phyloP scores from a whole-genome alignment of 1,140 invertebrate species.

The Harlomillsia oculata region DNA sequence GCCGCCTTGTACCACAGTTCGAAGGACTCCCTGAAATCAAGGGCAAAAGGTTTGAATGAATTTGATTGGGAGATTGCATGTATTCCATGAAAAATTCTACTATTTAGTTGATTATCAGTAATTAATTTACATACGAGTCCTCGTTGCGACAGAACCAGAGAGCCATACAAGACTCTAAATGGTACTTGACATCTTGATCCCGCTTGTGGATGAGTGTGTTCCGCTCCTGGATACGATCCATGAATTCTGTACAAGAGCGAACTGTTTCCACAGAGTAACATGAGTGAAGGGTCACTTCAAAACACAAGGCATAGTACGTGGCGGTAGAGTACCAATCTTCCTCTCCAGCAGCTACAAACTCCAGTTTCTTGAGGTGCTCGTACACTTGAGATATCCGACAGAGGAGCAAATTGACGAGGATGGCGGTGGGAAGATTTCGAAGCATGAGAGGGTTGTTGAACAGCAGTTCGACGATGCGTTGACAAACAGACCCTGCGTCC shows the following conservation, averaged over 20 bases:
- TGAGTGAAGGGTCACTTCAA: constrained; percentile 22
- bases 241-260: constrained; percentile 24
- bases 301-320: constrained; percentile 20
- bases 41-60: background rate
- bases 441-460: constrained; percentile 22
- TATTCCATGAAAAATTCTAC: background rate
- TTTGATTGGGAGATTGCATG: background rate
- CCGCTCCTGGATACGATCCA: constrained; percentile 16
- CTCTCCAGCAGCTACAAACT: constrained; percentile 7
- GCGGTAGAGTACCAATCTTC: background rate
- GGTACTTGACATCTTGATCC: constrained; percentile 19
- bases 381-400: constrained; percentile 18
- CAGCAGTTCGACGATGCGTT: constrained; percentile 19
- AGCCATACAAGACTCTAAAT: constrained; percentile 20
- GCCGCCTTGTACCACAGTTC: constrained; percentile 3
- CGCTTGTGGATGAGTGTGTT: constrained; percentile 2
- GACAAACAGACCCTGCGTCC: constrained; percentile 20
- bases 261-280: constrained; percentile 27
- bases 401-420: background rate
- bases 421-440: constrained; percentile 15
- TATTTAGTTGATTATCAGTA: constrained; percentile 5
- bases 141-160: constrained; percentile 16
- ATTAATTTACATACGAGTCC: constrained; percentile 12
- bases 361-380: constrained; percentile 21
- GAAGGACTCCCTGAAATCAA: background rate